phyloP scores from a whole-genome alignment of 2,797 vertebrate species.

The Champsocephalus gunnari region DNA sequence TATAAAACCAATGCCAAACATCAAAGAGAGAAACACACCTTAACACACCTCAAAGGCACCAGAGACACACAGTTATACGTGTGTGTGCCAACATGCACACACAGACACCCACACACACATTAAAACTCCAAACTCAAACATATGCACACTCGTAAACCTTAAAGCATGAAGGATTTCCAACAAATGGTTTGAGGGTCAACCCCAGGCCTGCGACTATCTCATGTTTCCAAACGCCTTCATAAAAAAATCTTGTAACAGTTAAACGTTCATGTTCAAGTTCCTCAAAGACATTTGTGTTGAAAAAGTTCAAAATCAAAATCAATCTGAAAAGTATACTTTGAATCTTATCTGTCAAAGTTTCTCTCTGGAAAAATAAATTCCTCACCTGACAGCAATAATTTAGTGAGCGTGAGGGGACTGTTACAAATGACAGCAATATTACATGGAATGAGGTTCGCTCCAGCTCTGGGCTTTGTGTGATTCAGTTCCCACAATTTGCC shows the following conservation, averaged over 20 bases:
- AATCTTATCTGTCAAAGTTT: constrained; percentile 41
- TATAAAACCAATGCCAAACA: constrained; percentile 76
- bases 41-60: constrained; percentile 78
- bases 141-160: constrained; percentile 68
- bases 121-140: constrained; percentile 67
- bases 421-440: constrained; percentile 61
- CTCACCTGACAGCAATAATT: constrained; percentile 42
- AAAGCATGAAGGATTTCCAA: constrained; percentile 67
- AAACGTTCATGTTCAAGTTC: constrained; percentile 33
- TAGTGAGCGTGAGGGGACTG: constrained; percentile 27
- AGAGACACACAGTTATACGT: constrained; percentile 59
- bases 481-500: constrained; percentile 62
- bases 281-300: constrained; percentile 24
- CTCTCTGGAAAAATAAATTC: constrained; percentile 46
- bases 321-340: constrained; percentile 30
- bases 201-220: constrained; percentile 54
- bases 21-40: constrained; percentile 80
- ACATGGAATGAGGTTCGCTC: constrained; percentile 46
- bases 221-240: constrained; percentile 62
- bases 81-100: constrained; percentile 40
- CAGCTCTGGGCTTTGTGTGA: constrained; percentile 48
- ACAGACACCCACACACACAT: constrained; percentile 39
- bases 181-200: constrained; percentile 68
- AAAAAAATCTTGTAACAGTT: constrained; percentile 40
- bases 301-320: constrained; percentile 29